A percentile compares a stretch with the other conserved stretches of the same genome.
phyloP scores from a whole-genome alignment of 2,797 vertebrate species.

The Halcyon leucocephala region DNA sequence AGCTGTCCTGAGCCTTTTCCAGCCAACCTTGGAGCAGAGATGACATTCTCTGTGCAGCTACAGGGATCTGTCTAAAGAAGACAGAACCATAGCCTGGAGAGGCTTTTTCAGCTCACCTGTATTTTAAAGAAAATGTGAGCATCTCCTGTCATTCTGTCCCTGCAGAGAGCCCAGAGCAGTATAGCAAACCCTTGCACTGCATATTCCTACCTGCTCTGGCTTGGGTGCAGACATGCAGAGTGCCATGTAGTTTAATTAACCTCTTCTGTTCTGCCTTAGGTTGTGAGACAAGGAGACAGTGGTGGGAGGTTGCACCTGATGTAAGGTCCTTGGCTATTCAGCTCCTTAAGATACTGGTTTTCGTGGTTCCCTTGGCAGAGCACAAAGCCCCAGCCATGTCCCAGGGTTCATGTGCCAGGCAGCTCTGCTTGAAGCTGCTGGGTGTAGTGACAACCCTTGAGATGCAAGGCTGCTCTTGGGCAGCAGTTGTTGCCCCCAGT shows the following conservation, averaged over 20 bases:
- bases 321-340: neutral
- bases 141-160: neutral
- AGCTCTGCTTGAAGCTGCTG: neutral
- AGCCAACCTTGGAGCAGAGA: neutral
- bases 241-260: neutral
- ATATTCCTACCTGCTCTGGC: neutral
- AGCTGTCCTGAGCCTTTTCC: neutral
- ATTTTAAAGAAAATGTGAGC: neutral
- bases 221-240: neutral
- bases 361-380: neutral
- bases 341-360: neutral
- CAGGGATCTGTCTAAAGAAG: neutral
- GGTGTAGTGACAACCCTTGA: neutral
- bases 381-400: rapidly evolving
- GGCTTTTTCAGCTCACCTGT: neutral
- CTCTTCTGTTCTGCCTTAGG: rapidly evolving
- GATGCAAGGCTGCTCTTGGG: neutral
- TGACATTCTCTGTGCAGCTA: neutral
- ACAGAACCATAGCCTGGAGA: neutral
- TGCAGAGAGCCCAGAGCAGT: neutral
- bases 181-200: rapidly evolving
- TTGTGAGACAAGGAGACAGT: rapidly evolving
- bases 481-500: neutral
- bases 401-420: neutral
- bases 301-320: neutral